Evolutionary conservation across 2,113 vertebrate species (phyloP).

Genomic region (Oncorhynchus clarkii): DNA sequence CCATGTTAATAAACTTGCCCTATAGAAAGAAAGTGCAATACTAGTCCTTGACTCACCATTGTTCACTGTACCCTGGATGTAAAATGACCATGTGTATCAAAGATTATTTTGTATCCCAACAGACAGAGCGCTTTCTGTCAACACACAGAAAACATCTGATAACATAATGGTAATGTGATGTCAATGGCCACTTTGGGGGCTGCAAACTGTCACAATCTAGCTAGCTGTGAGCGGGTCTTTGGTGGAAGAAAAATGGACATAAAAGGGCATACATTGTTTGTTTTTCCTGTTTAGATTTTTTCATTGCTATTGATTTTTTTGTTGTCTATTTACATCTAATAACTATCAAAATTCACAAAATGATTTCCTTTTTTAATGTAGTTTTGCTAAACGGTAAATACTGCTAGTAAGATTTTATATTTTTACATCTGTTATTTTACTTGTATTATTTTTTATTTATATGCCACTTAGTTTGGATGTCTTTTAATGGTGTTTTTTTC

Average conservation of each 20-base stretch:
- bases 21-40: constrained; percentile 30
- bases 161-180: constrained; percentile 40
- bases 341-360: constrained; percentile 73
- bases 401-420: constrained; percentile 94
- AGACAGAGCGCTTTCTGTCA: not conserved
- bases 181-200: constrained; percentile 51
- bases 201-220: constrained; percentile 49
- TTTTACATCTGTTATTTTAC: constrained; percentile 84
- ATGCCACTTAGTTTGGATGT: constrained; percentile 86
- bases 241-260: constrained; percentile 55
- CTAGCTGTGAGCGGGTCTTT: constrained; percentile 45
- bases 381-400: constrained; percentile 83
- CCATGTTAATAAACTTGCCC: constrained; percentile 19
- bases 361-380: constrained; percentile 76
- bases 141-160: constrained; percentile 18
- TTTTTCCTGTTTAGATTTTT: constrained; percentile 36
- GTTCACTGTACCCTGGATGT: not conserved
- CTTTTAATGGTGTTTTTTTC: constrained; percentile 82
- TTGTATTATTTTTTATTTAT: constrained; percentile 87
- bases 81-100: not conserved
- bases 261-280: constrained; percentile 74
- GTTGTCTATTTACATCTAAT: constrained; percentile 72
- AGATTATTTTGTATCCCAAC: constrained; percentile 19
- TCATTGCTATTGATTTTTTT: constrained; percentile 51
- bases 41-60: constrained; percentile 16